Percentiles rank a stretch among this genome's conserved stretches.
phyloP scores from a whole-genome alignment of 2,113 vertebrate genomes.

The Paedocypris sp. region DNA sequence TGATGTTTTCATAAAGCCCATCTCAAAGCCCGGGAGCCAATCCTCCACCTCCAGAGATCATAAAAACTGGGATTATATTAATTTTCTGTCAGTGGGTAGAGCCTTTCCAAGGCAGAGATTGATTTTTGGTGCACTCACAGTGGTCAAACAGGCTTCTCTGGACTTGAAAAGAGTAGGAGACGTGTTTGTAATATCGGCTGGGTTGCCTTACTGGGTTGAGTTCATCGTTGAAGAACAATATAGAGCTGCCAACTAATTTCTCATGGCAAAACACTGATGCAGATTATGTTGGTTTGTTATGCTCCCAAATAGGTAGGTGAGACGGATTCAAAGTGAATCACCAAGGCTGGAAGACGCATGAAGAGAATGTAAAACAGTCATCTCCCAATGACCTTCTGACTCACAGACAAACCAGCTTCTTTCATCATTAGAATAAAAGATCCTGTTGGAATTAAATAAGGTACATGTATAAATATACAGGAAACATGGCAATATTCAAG shows the following conservation, averaged over 20 bases:
- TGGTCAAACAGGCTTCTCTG: neutral
- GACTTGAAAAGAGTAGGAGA: constrained; percentile 20
- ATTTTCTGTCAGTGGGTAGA: constrained; percentile 41
- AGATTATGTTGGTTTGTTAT: constrained; percentile 4
- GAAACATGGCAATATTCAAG: too few relatives aligned
- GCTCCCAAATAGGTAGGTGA: neutral
- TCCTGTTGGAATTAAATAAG: neutral
- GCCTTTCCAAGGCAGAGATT: constrained; percentile 28
- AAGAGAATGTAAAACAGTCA: neutral
- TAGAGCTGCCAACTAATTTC: constrained; percentile 25
- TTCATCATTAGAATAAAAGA: neutral
- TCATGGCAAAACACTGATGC: constrained; percentile 8
- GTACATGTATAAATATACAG: too few relatives aligned
- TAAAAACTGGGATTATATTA: constrained; percentile 45
- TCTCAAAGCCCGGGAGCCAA: constrained; percentile 18
- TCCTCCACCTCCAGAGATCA: constrained; percentile 33
- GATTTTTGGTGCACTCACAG: neutral
- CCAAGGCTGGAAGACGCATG: neutral
- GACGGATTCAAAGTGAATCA: neutral
- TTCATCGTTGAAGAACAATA: neutral
- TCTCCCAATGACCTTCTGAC: neutral
- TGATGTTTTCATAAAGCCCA: constrained; percentile 33
- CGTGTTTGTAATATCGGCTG: neutral
- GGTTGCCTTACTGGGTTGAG: neutral
- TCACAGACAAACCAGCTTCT: neutral